These are phyloP conservation scores for Masticophis lateralis DNA, from an alignment of 2,797 vertebrate species.

Conservation along the genomic window DNA sequence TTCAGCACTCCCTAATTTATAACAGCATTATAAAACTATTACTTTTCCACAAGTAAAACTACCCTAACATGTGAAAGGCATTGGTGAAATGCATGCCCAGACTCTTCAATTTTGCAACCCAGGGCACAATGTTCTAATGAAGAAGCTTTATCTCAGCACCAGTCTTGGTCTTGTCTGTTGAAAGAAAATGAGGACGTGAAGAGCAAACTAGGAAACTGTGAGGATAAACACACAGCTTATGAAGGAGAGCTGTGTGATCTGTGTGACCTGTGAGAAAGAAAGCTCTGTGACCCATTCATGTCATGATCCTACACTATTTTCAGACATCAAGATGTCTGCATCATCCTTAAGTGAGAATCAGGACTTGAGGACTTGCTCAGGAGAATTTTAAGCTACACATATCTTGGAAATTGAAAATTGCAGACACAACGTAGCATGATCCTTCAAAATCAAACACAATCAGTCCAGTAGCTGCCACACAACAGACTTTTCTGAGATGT, in stretches of 20 bases:
- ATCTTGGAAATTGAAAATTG: constrained; percentile 17
- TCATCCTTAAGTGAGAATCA: not conserved
- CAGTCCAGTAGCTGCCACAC: not conserved
- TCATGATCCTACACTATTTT: not conserved
- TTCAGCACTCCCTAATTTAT: not conserved
- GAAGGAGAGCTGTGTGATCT: not conserved
- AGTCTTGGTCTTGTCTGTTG: not conserved
- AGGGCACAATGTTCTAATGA: not conserved
- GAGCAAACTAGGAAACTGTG: not conserved
- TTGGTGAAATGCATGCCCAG: not conserved
- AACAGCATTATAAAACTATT: not conserved
- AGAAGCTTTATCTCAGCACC: not conserved
- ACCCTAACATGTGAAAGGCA: not conserved
- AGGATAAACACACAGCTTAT: not conserved
- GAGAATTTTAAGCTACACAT: not conserved
- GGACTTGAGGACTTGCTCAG: not conserved
- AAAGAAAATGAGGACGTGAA: not conserved
- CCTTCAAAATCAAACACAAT: not conserved
- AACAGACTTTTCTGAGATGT: constrained; percentile 8
- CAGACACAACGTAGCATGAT: not conserved
- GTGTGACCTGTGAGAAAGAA: not conserved
- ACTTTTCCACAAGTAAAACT: not conserved
- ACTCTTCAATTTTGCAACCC: not conserved
- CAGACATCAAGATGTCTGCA: not conserved
- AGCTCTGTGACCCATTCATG: not conserved